phyloP scores from a whole-genome alignment of 2,113 vertebrate species.

The Corynorhinus townsendii region DNA sequence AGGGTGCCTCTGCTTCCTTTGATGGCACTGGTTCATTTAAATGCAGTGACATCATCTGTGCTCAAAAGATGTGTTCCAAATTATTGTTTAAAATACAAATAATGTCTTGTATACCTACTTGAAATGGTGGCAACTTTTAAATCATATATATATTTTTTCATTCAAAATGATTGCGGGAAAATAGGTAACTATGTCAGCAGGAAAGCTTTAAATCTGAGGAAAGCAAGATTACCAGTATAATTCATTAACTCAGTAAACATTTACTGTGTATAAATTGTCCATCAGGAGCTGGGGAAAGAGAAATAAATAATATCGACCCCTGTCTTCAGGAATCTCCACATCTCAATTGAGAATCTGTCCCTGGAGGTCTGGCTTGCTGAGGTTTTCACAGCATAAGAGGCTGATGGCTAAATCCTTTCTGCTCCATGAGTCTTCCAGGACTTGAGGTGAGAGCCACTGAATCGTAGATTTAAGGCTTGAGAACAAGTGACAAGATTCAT shows the following conservation, averaged over 20 bases:
- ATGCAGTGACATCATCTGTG: background rate
- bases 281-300: constrained; percentile 11
- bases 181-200: background rate
- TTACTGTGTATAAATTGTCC: constrained; percentile 50
- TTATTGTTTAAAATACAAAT: background rate
- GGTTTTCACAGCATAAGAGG: constrained; percentile 27
- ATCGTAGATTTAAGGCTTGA: background rate
- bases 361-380: background rate
- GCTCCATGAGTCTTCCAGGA: constrained; percentile 20
- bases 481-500: background rate
- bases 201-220: background rate
- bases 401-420: constrained; percentile 20
- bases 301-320: constrained; percentile 46
- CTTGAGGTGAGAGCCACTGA: background rate
- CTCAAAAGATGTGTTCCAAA: background rate
- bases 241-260: constrained; percentile 54
- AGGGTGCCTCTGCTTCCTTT: background rate
- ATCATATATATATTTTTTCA: background rate
- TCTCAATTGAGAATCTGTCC: background rate
- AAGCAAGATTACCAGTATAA: background rate
- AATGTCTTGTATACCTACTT: background rate
- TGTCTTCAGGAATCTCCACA: constrained; percentile 52
- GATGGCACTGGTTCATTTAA: background rate
- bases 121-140: background rate
- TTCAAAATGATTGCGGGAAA: constrained; percentile 5